Percentiles rank a stretch among this genome's conserved stretches.
Conservation (phyloP, 2,888 invertebrate species). For the Agriotes lineatus region DNA sequence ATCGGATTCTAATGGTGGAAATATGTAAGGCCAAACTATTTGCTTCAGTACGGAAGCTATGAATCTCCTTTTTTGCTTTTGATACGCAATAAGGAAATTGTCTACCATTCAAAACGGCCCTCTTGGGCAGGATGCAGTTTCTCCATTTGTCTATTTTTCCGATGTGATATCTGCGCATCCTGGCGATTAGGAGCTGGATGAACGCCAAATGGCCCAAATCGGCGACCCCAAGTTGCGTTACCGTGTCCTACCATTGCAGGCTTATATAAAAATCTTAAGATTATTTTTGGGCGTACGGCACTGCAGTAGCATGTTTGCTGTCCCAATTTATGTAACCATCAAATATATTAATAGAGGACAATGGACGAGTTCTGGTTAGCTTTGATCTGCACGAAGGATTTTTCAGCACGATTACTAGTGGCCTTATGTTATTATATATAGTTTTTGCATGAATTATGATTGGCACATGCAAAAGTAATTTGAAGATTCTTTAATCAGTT, state of each 20-base stretch:
- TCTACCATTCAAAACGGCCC: neutral
- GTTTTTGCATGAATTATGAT: too few relatives aligned
- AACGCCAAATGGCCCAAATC: constrained; percentile 16
- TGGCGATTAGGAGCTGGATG: constrained; percentile 3
- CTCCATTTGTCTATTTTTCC: neutral
- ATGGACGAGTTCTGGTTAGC: too few relatives aligned
- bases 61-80: neutral
- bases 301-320: neutral
- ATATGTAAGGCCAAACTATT: too few relatives aligned
- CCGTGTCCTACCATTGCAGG: neutral
- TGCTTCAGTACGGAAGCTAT: too few relatives aligned
- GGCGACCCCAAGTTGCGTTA: neutral
- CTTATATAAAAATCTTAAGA: constrained; percentile 16
- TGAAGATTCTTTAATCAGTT: too few relatives aligned
- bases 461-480: too few relatives aligned
- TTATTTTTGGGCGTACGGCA: constrained; percentile 6
- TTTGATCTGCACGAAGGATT: too few relatives aligned
- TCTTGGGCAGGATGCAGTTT: neutral
- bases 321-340: neutral
- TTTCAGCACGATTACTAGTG: too few relatives aligned
- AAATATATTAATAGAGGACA: neutral
- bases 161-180: constrained; percentile 1
- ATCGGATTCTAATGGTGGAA: too few relatives aligned
- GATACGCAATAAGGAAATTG: neutral
- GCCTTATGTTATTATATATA: too few relatives aligned